These are phyloP conservation scores for Donacobius atricapilla DNA, from an alignment of 2,113 vertebrate species.

Conservation along the genomic window DNA sequence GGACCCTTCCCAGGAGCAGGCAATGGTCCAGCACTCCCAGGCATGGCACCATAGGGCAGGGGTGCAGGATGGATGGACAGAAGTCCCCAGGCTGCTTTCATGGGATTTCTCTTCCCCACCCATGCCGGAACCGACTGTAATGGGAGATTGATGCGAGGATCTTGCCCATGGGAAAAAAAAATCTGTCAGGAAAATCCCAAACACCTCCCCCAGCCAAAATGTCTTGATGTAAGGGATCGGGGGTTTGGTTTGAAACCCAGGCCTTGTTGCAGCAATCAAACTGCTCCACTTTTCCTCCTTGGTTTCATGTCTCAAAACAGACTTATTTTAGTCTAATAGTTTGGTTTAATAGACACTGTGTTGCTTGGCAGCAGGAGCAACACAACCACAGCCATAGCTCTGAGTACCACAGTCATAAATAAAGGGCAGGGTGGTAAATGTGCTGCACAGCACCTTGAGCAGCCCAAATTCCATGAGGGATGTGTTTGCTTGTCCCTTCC, in stretches of 20 bases:
- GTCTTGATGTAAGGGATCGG: not conserved
- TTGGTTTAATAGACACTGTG: not conserved
- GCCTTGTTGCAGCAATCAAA: not conserved
- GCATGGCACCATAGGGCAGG: accelerated
- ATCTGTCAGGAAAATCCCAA: not conserved
- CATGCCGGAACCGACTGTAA: not conserved
- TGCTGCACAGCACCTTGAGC: not conserved
- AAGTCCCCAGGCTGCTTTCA: not conserved
- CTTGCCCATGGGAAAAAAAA: not conserved
- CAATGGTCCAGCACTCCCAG: accelerated
- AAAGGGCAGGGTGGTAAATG: not conserved
- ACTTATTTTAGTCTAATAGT: not conserved
- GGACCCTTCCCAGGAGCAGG: not conserved
- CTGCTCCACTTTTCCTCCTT: not conserved
- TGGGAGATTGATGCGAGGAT: not conserved
- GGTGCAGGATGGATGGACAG: not conserved
- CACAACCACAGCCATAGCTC: not conserved
- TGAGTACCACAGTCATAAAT: not conserved
- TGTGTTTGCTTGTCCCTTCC: accelerated
- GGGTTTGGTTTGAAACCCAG: not conserved
- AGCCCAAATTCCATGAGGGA: not conserved
- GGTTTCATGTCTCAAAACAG: not conserved
- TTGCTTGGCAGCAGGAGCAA: not conserved
- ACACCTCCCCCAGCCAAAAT: not conserved
- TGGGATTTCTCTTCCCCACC: not conserved